Base-by-base conservation (phyloP, 2,888 invertebrate genomes). In the Liodrosophila aerea region DNA sequence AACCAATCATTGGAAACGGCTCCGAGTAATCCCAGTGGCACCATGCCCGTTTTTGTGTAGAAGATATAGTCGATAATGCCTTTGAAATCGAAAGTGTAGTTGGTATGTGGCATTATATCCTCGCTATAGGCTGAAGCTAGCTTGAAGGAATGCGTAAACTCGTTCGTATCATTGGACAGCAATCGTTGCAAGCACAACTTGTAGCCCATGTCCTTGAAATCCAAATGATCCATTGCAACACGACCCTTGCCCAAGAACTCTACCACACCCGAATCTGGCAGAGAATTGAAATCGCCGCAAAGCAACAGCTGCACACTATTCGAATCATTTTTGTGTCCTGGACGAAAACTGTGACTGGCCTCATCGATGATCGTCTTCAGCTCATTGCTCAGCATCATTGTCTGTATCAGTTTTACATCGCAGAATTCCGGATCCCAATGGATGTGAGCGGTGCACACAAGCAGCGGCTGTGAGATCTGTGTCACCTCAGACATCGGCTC, bases 371-470 rank as follows among this genome's bases (percentile, higher is more conserved):
- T 96, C 64, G 93, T 92, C 87, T 96, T 94, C 78, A 99, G 92
- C 90, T 99, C 98, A 89, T 97, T 96, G 91, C 97, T 96, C 76
- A 99, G 91, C 98, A 99, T 98, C 96, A 99, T 98, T 30, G 98
- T 98, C 91, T 99, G 99, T 73, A 99, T 98, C 41, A 99, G 93
- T 91, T 99, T 99, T 43, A 99, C 99, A 91, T 99, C 99, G 90
- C 98, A 98, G 91, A 95, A 99, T 91, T 99, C 98, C 0, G 99
- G 99, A 92, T 99, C 99, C 99, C 99, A 99, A 91, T 99, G 99
- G 84, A 99, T 97, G 91, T 99, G 99, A 30, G 99, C 98, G 27
- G 98, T 99, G 90, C 98, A 98, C 47, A 99, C 98, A 62, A 99
- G 92, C 64, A 99, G 92, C 13, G 97, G 96, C 88, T 97, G 96